These are phyloP conservation scores for Acyrthosiphon pisum DNA, from an alignment of 1,140 invertebrate genomes.

Conservation along the genomic window DNA sequence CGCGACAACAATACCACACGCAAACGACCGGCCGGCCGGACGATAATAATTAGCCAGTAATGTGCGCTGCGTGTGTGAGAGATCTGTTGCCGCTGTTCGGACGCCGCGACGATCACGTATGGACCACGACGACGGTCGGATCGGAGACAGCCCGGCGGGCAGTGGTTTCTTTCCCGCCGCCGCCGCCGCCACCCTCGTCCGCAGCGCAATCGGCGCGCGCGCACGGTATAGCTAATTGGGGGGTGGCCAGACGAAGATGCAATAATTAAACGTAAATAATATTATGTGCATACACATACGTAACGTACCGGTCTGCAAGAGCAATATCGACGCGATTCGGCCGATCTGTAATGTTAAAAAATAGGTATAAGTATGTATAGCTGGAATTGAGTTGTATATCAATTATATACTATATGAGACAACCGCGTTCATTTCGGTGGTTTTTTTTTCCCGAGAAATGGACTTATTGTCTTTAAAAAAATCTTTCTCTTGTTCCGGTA, in stretches of 20 bases:
- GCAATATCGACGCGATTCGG: no score
- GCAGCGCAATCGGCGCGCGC: neutral
- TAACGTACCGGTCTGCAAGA: no score
- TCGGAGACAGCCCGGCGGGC: slow-evolving; percentile 50
- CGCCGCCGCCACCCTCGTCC: neutral
- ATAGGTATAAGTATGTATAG: neutral
- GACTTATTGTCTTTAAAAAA: neutral
- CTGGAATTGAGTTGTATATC: neutral
- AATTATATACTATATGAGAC: neutral
- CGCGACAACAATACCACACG: slow-evolving; percentile 55
- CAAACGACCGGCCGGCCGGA: slow-evolving; percentile 14
- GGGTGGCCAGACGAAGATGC: neutral
- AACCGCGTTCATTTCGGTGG: neutral
- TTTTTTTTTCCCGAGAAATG: neutral
- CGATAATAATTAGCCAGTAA: slow-evolving; percentile 56
- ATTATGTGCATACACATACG: no score
- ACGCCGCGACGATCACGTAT: neutral
- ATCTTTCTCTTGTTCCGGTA: neutral
- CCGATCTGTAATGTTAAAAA: neutral
- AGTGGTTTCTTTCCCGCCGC: slow-evolving; percentile 31
- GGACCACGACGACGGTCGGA: slow-evolving; percentile 27
- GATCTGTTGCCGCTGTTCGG: neutral
- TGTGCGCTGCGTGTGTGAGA: neutral
- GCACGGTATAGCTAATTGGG: neutral
- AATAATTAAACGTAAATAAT: neutral